Evolutionary conservation across 2,888 invertebrate genomes (phyloP), one percentile per base, ranked within the genome.

Genomic region (Hypercompe scribonia): DNA sequence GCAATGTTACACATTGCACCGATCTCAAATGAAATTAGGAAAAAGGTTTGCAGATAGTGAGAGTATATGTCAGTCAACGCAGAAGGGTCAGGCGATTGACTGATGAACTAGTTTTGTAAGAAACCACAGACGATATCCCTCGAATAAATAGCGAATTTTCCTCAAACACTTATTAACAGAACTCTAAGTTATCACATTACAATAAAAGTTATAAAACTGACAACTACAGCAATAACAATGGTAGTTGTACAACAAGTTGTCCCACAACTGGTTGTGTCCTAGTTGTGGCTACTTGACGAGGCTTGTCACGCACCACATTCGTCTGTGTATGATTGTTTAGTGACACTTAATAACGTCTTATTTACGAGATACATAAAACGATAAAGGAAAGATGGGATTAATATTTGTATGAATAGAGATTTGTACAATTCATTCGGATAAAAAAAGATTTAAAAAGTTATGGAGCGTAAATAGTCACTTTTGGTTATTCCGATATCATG

Each of bases 241-340:
- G 11, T 8, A 11, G 31, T 21, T 31, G 10, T 54, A 54, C n/a
- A 58, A 61, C 58, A 58, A 36, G 7, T 54, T 13, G 28, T 24
- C n/a, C 33, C 54, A 36, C 68, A 54, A 68, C 68, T 34, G 58
- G 69, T 69, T 68, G 68, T 36, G 28, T 15, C 11, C 18, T 28
- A 39, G 68, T 68, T 68, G 39, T 4, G 68, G 8, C 13, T 18
- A 36, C 36, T 68, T 54, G 39, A 21, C 21, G 58, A 39, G 69
- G 50, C 34, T 33, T 33, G 67, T 39, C 69, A 69, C 69, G 69
- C 61, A 69, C 21, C 39, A 28, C 68, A 10, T 68, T 33, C 28
- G 24, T 68, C 54, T n/a, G 34, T 61, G 61, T 21, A 28, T 61
- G 39, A 5, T 61, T 21, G 39, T 69, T 69, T 39, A 61, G 28